Base-by-base conservation (phyloP, 2,113 vertebrate species). In the Urocolius indicus region DNA sequence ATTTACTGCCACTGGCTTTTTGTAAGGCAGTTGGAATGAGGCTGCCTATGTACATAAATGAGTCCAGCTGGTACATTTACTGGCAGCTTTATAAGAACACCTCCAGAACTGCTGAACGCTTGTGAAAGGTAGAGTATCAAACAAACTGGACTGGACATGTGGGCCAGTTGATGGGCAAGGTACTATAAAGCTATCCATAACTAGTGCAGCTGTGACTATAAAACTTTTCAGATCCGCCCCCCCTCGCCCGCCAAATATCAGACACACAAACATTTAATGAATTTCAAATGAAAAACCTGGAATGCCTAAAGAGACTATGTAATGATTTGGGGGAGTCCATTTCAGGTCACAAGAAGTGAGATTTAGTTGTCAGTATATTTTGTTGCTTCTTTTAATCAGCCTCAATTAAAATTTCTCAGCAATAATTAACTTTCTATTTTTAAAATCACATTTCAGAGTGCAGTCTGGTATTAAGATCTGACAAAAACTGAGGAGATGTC, bases 61-160 rank as follows among this genome's bases (percentile, higher is more conserved):
- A 98, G 98, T 97, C 98, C 98, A 98, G 98, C 98, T 98, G 98
- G 98, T 97, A 97, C 97, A 97, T 98, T 98, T 98, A 98, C 97
- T 96, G 84, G 97, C 96, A 95, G 95, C 94, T 98, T 98, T 98
- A 98, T 97, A 98, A 98, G 98, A 96, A 94, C 98, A 97, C 98
- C 97, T 98, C 97, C 97, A 98, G 97, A 98, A 97, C 97, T 66
- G 96, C 94, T 97, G 94, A 94, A 83, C 16, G 95, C 96, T 98
- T 98, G 96, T 97, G 94, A 97, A 98, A 98, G 97, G 98, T 83
- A 97, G 65, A 93, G 97, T 97, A 98, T 98, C 98, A 98, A 98
- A 98, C 97, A 97, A 97, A 98, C 96, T 96, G 94, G 97, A 97
- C 94, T 97, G 97, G 97, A 98, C 98, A 98, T 97, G 97, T 98